Evolutionary conservation across 2,113 vertebrate genomes (phyloP), one percentile per base, ranked within the genome.

Genomic region (Gallinago paraguaiae): DNA sequence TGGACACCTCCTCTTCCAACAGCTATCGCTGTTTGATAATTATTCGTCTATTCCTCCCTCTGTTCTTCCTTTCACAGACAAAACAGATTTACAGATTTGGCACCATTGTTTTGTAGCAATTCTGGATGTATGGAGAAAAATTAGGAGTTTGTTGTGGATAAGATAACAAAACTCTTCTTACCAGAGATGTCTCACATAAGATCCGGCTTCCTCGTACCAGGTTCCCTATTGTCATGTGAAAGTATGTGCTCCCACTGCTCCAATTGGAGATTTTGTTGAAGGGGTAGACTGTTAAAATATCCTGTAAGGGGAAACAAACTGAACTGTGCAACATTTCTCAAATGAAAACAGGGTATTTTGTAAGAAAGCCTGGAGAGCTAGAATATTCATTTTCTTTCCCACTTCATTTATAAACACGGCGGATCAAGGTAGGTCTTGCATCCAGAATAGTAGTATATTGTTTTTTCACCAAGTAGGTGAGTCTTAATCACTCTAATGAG

Each of bases 211-310:
- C 99, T 60, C 97, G 98, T 61, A 99, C 98, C 91, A 99, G 97
- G 92, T 95, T 99, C 67, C 99, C 99, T 57, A 99, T 94, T 1
- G 98, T 99, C 99, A 99, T 99, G 97, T 99, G 99, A 81, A 99
- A 99, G 89, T 99, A 99, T 0, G 99, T 99, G 96, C 99, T 99
- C 13, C 99, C 99, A 30, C 99, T 99, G 98, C 98, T 99, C 99
- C 99, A 99, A 84, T 97, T 99, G 72, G 99, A 98, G 27, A 99
- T 99, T 96, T 98, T 98, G 95, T 98, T 99, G 96, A 99, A 99
- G 6, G 99, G 98, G 87, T 99, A 98, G 77, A 96, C 98, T 23
- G 91, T 98, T 92, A 99, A 97, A 92, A 98, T 97, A 9, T 99
- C 99, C 99, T 99, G 96, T 1, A 94, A 79, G 18, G 22, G 68